Percentiles rank a stretch among this genome's conserved stretches.
phyloP scores from a whole-genome alignment of 2,797 vertebrate genomes.

The Eospalax fontanierii region DNA sequence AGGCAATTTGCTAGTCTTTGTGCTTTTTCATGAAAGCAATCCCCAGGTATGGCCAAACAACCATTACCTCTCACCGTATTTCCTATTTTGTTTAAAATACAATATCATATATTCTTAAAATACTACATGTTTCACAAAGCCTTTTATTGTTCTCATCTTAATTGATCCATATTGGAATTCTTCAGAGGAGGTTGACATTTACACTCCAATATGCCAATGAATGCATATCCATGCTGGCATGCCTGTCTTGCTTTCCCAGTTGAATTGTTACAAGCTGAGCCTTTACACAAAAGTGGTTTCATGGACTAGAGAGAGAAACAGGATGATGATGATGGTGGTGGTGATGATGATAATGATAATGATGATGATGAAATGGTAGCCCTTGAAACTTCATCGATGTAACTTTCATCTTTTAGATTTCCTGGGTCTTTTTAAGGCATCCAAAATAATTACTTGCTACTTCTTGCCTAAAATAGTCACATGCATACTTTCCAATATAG shows the following conservation, averaged over 20 bases:
- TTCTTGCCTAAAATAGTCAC: background rate
- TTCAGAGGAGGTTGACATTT: background rate
- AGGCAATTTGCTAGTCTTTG: background rate
- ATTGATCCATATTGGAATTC: background rate
- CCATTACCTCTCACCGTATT: background rate
- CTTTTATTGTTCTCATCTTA: slow-evolving; percentile 43
- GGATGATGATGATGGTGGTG: background rate
- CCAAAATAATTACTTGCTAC: background rate
- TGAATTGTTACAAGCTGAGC: background rate
- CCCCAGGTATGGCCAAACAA: background rate
- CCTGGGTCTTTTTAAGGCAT: background rate
- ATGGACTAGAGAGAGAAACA: background rate
- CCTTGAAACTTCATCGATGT: background rate
- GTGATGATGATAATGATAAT: background rate
- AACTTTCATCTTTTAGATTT: background rate
- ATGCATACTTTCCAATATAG: background rate
- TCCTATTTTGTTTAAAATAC: slow-evolving; percentile 31
- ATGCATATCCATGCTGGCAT: background rate
- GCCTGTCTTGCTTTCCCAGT: background rate
- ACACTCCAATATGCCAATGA: background rate
- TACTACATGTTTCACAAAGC: slow-evolving; percentile 1
- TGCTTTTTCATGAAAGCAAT: background rate
- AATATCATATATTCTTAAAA: background rate
- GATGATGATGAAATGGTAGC: background rate
- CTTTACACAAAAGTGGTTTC: slow-evolving; percentile 20